Percentiles rank a stretch among this genome's conserved stretches.
Conservation (phyloP, 2,797 vertebrate species). For the Stomatorhinus walkeri region DNA sequence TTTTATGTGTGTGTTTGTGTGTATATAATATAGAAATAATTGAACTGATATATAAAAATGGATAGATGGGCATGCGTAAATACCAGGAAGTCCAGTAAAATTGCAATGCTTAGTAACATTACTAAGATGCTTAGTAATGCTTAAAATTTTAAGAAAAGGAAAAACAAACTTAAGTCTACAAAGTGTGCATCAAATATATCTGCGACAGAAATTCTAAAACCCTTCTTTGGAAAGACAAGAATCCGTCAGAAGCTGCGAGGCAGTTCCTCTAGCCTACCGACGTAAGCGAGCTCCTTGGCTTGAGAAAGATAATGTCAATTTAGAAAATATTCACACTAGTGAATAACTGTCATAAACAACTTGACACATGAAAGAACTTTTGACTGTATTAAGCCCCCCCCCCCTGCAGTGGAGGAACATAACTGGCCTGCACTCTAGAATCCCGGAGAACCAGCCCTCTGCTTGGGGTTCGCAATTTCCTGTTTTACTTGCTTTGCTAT, state of each 20-base stretch:
- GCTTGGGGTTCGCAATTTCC: conserved; percentile 34
- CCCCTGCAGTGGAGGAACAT: not conserved
- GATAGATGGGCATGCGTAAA: not conserved
- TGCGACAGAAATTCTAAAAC: not conserved
- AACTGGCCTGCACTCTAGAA: not conserved
- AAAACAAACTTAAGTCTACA: not conserved
- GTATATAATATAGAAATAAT: not conserved
- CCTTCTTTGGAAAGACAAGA: not conserved
- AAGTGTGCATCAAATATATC: not conserved
- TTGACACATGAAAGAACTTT: not conserved
- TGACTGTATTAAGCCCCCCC: not conserved
- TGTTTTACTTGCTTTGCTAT: conserved; percentile 29
- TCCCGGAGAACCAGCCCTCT: conserved; percentile 18
- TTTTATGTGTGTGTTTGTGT: not conserved
- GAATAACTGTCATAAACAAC: not conserved
- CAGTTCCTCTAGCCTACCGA: not conserved
- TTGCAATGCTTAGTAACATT: not conserved
- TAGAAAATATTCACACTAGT: not conserved
- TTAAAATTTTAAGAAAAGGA: not conserved
- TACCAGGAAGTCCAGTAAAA: not conserved
- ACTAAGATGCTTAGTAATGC: not conserved
- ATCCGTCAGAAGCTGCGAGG: not conserved
- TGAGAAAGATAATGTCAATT: not conserved
- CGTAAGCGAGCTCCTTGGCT: not conserved
- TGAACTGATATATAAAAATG: not conserved